Evolutionary conservation across 2,797 vertebrate genomes (phyloP).

Genomic region (Lateolabrax maculatus): DNA sequence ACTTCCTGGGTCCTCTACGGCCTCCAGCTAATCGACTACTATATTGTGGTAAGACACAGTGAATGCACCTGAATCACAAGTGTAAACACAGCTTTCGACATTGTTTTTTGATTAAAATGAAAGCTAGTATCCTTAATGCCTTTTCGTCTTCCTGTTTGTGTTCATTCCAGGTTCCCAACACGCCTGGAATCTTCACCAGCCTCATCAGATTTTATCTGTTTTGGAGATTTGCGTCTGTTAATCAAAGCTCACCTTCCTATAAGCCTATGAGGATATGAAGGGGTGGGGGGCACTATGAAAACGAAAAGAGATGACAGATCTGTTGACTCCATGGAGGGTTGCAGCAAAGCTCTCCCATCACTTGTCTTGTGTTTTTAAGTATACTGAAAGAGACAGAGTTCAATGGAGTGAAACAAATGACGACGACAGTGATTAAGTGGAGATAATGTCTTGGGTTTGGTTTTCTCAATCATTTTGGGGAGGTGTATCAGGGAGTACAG

Average conservation of each 20-base stretch:
- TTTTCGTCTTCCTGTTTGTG: slow-evolving; percentile 18
- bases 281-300: background rate
- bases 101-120: background rate
- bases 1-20: slow-evolving; percentile 94
- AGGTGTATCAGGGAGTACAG: background rate
- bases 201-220: slow-evolving; percentile 92
- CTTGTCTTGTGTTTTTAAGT: background rate
- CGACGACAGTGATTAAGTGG: slow-evolving; percentile 9
- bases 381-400: background rate
- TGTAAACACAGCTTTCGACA: background rate
- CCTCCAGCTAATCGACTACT: slow-evolving; percentile 87
- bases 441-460: background rate
- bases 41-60: slow-evolving; percentile 87
- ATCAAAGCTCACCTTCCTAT: slow-evolving; percentile 76
- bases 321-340: background rate
- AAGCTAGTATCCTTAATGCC: background rate
- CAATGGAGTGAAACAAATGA: background rate
- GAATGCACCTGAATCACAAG: background rate
- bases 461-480: background rate
- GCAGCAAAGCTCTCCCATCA: background rate
- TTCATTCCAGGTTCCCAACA: slow-evolving; percentile 89
- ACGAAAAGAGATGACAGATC: slow-evolving; percentile 1
- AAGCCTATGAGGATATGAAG: slow-evolving; percentile 85
- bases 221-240: slow-evolving; percentile 81
- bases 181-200: slow-evolving; percentile 92